phyloP scores from a whole-genome alignment of 2,888 invertebrate species.

The Dorcus parallelipipedus region DNA sequence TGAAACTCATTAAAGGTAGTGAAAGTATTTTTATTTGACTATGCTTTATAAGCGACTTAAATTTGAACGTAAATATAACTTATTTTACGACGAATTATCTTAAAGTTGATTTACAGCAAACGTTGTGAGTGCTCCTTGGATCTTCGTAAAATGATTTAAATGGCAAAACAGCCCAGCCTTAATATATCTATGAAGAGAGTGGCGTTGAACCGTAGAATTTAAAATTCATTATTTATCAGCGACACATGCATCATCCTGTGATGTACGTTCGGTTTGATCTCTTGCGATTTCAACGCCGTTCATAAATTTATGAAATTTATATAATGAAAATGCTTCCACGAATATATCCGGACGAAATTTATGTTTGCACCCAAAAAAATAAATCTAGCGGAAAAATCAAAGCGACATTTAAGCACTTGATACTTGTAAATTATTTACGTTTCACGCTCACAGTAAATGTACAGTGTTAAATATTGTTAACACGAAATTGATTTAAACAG shows the following conservation, averaged over 20 bases:
- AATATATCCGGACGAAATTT: conserved; percentile 13
- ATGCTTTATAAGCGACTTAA: no score
- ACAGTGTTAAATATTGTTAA: no score
- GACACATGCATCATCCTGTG: conserved; percentile 26
- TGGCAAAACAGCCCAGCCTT: no score
- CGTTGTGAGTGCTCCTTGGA: no score
- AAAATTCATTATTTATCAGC: conserved; percentile 29
- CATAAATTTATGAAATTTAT: conserved; percentile 25
- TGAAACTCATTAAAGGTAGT: no score
- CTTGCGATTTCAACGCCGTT: conserved; percentile 13
- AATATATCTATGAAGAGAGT: neutral
- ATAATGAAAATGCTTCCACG: conserved; percentile 19
- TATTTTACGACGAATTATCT: no score
- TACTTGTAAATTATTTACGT: neutral
- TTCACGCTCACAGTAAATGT: neutral
- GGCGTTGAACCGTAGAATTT: conserved; percentile 15
- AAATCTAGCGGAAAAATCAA: conserved; percentile 12
- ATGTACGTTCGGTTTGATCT: conserved; percentile 25
- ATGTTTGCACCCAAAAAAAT: conserved; percentile 14
- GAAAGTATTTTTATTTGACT: no score
- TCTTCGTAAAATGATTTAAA: no score
- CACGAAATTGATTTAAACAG: no score
- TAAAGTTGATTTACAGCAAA: no score
- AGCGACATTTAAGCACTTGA: neutral
- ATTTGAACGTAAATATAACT: no score